These are phyloP conservation scores for Oreochromis mossambicus DNA, from an alignment of 2,797 vertebrate genomes.

Conservation along the genomic window DNA sequence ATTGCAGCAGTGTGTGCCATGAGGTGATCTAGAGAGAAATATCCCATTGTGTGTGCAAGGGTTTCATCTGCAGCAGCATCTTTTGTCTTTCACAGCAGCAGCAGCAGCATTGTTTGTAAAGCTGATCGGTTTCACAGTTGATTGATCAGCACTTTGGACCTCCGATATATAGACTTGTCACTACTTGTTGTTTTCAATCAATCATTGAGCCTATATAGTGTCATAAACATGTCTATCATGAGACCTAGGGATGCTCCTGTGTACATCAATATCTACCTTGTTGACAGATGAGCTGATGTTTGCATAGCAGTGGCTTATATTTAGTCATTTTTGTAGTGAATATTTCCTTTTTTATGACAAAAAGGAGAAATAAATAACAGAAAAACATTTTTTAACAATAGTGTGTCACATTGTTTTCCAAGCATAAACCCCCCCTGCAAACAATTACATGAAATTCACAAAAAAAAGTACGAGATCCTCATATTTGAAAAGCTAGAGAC, in stretches of 20 bases:
- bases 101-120: background rate
- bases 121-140: background rate
- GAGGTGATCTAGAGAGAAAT: slow-evolving; percentile 29
- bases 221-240: background rate
- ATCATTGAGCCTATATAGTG: background rate
- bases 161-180: background rate
- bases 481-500: background rate
- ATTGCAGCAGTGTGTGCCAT: background rate
- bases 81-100: slow-evolving; percentile 27
- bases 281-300: background rate
- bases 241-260: background rate
- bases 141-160: background rate
- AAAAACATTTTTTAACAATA: background rate
- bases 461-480: background rate
- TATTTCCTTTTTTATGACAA: background rate
- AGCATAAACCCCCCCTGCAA: background rate
- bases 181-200: background rate
- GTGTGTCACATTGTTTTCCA: background rate
- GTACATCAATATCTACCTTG: background rate
- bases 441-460: background rate
- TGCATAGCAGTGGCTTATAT: background rate
- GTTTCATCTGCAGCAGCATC: slow-evolving; percentile 23
- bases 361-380: background rate
- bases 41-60: background rate
- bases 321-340: background rate